A percentile compares a stretch with the other conserved stretches of the same genome.
phyloP scores from a whole-genome alignment of 92 coral and sea anemone species.

The Heteractis magnifica region DNA sequence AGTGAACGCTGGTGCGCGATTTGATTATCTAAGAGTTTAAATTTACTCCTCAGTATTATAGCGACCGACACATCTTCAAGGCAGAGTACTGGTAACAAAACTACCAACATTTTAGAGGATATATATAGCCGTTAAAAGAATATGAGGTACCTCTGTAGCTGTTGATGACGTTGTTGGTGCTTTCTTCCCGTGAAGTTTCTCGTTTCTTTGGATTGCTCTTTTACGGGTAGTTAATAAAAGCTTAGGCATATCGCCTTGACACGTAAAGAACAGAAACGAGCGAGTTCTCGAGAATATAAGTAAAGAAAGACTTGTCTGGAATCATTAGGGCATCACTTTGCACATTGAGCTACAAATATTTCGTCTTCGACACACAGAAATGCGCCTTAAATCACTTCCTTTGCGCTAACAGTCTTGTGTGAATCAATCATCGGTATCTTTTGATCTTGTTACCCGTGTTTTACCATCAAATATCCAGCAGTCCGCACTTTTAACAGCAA shows the following conservation, averaged over 20 bases:
- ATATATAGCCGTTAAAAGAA: too few species aligned
- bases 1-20: too few species aligned
- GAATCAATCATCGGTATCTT: slow-evolving; percentile 5
- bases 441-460: background rate
- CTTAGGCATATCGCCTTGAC: background rate
- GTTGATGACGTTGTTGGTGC: too few species aligned
- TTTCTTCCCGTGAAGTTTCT: background rate
- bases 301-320: background rate
- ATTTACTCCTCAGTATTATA: too few species aligned
- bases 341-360: background rate
- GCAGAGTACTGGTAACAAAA: too few species aligned
- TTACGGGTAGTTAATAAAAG: background rate
- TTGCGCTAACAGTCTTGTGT: background rate
- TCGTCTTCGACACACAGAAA: background rate
- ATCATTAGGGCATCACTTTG: background rate
- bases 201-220: background rate
- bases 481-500: background rate
- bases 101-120: too few species aligned
- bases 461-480: slow-evolving; percentile 2
- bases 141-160: too few species aligned
- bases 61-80: too few species aligned
- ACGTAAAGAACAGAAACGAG: background rate
- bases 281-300: background rate
- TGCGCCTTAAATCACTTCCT: slow-evolving; percentile 1
- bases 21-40: too few species aligned